phyloP scores from a whole-genome alignment of 2,888 invertebrate genomes.

The Diarsia dahlii region DNA sequence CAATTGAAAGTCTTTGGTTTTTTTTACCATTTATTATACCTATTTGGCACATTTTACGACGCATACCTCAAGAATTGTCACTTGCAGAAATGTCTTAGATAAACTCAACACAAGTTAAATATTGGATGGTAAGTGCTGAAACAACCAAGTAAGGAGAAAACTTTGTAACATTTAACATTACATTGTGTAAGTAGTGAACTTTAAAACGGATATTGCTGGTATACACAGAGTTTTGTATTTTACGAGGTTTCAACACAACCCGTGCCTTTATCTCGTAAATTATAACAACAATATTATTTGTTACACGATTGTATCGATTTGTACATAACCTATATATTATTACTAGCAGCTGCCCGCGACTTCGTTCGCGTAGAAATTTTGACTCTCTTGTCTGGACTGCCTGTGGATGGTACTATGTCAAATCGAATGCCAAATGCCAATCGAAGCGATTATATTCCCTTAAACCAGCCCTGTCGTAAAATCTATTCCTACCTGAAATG shows the following conservation, averaged over 20 bases:
- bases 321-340: neutral
- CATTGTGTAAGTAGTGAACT: conserved; percentile 37
- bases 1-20: neutral
- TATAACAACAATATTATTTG: conserved; percentile 23
- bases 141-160: conserved; percentile 14
- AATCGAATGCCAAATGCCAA: too few species aligned
- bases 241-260: conserved; percentile 56
- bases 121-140: neutral
- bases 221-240: conserved; percentile 42
- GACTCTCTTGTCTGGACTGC: too few species aligned
- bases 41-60: too few species aligned
- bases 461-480: too few species aligned
- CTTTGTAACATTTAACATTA: conserved; percentile 42
- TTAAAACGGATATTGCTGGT: conserved; percentile 47
- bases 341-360: too few species aligned
- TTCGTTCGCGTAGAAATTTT: too few species aligned
- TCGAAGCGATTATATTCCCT: too few species aligned
- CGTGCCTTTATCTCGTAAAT: conserved; percentile 50
- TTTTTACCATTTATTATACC: neutral
- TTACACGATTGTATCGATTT: conserved; percentile 11
- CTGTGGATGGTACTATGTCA: too few species aligned
- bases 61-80: neutral
- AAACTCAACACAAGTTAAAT: neutral
- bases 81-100: neutral
- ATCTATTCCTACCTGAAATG: too few species aligned